Percentiles rank a stretch among this genome's conserved stretches.
Conservation (phyloP, 2,797 vertebrate species). For the Gymnoscopelus braueri region DNA sequence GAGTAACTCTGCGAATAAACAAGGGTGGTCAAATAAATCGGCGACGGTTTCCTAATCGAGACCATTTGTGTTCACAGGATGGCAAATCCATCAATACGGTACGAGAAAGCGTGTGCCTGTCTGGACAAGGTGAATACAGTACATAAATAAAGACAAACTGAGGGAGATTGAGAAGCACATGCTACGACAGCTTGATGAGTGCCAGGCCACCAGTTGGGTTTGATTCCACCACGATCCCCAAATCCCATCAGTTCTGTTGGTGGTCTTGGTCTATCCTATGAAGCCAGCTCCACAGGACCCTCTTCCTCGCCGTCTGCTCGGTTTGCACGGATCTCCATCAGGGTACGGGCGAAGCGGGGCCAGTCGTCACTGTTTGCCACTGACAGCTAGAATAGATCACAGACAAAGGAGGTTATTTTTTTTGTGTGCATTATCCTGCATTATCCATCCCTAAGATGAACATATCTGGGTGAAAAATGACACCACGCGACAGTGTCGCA, state of each 20-base stretch:
- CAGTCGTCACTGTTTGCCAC: constrained; percentile 92
- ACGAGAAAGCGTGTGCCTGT: neutral
- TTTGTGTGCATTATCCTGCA: too few species aligned
- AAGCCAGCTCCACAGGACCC: constrained; percentile 86
- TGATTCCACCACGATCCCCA: neutral
- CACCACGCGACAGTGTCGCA: too few species aligned
- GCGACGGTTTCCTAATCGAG: constrained; percentile 22
- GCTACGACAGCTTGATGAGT: constrained; percentile 62
- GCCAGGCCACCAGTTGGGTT: constrained; percentile 41
- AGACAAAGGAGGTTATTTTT: neutral
- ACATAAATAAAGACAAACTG: constrained; percentile 20
- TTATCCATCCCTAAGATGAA: too few species aligned
- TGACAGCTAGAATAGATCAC: constrained; percentile 82
- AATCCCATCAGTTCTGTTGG: neutral
- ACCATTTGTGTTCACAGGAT: constrained; percentile 35
- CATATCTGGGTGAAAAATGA: too few species aligned
- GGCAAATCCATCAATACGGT: constrained; percentile 24
- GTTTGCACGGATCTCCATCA: constrained; percentile 95
- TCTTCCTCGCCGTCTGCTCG: constrained; percentile 93
- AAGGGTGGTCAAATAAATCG: constrained; percentile 22
- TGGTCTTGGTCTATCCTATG: constrained; percentile 72
- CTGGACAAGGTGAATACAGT: constrained; percentile 23
- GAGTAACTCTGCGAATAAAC: constrained; percentile 48
- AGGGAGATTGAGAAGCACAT: constrained; percentile 48
- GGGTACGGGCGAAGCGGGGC: constrained; percentile 89